A percentile compares a stretch with the other conserved stretches of the same genome.
phyloP scores from a whole-genome alignment of 1,140 invertebrate genomes.

The Eumeta japonica region DNA sequence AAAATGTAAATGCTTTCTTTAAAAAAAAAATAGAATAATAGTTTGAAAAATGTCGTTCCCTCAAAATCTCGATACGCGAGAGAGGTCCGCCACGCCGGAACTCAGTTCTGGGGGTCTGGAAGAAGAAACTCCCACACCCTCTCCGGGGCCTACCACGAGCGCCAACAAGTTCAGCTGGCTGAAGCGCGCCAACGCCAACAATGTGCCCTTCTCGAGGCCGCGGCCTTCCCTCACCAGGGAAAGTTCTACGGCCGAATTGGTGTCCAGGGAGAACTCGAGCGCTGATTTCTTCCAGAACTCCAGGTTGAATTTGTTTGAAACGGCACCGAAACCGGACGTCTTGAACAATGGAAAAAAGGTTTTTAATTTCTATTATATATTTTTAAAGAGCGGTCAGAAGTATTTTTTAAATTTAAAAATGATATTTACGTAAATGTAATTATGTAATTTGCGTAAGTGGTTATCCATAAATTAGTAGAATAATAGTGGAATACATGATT shows the following conservation, averaged over 20 bases:
- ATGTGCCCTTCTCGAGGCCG: constrained; percentile 37
- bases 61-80: neutral
- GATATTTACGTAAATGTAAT: too few species aligned
- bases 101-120: neutral
- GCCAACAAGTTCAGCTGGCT: constrained; percentile 43
- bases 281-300: constrained; percentile 47
- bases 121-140: constrained; percentile 28
- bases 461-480: too few species aligned
- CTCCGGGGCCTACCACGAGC: constrained; percentile 25
- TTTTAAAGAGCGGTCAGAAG: too few species aligned
- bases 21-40: neutral
- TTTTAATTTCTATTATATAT: too few species aligned
- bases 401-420: too few species aligned
- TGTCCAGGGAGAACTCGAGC: constrained; percentile 41
- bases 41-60: neutral
- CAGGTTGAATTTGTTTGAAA: constrained; percentile 43
- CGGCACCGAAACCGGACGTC: constrained; percentile 41
- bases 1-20: neutral
- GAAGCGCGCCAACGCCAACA: constrained; percentile 31
- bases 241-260: constrained; percentile 39
- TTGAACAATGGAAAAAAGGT: too few species aligned
- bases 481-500: too few species aligned
- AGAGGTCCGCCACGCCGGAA: neutral
- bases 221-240: constrained; percentile 40
- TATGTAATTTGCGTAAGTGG: too few species aligned